A percentile compares a stretch with the other conserved stretches of the same genome.
These are phyloP conservation scores for Philypnodon macrostomus DNA, from an alignment of 2,797 vertebrate species.

Conservation along the genomic window DNA sequence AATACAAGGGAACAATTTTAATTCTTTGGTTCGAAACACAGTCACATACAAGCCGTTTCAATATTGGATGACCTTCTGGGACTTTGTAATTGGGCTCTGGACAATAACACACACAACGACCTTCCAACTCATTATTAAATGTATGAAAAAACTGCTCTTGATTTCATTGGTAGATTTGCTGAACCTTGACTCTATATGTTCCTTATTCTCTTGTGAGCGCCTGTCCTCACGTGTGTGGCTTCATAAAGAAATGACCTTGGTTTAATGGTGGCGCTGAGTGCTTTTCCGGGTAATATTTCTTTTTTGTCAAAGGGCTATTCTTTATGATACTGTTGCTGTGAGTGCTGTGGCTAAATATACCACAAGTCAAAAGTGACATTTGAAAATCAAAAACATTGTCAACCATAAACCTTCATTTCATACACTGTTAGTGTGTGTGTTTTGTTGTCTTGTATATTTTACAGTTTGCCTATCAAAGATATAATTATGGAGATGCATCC, in stretches of 20 bases:
- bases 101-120: constrained; percentile 18
- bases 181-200: constrained; percentile 7
- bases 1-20: constrained; percentile 17
- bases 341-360: constrained; percentile 9
- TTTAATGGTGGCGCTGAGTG: constrained; percentile 19
- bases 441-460: too few species aligned
- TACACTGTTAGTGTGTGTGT: too few species aligned
- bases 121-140: constrained; percentile 24
- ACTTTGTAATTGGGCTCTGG: constrained; percentile 2
- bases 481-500: too few species aligned
- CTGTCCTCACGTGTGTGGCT: constrained; percentile 3
- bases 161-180: constrained; percentile 18
- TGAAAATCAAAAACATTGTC: too few species aligned
- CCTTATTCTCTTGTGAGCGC: constrained; percentile 15
- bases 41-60: constrained; percentile 16
- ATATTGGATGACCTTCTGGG: constrained; percentile 9
- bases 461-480: too few species aligned
- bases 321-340: constrained; percentile 7
- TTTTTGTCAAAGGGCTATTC: background rate
- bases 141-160: constrained; percentile 4
- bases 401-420: too few species aligned
- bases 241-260: constrained; percentile 9
- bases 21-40: constrained; percentile 34
- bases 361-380: too few species aligned
- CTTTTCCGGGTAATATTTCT: constrained; percentile 12